These are phyloP conservation scores for Nipponacmea schrenckii DNA, from an alignment of 2,888 invertebrate species.

Conservation along the genomic window DNA sequence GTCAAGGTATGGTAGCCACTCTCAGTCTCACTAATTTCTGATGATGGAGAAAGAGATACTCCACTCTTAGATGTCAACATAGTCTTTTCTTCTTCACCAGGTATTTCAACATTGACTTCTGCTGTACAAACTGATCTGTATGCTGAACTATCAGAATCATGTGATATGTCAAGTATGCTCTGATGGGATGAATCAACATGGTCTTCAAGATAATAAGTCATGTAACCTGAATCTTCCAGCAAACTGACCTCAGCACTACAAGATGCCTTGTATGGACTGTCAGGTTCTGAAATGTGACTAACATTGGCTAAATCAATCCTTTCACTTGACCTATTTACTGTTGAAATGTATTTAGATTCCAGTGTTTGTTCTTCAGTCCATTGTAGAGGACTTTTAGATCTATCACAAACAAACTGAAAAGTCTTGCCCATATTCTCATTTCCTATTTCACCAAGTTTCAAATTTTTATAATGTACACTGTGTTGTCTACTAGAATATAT, in stretches of 20 bases:
- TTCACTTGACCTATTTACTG: neutral
- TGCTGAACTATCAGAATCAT: neutral
- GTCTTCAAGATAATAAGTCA: neutral
- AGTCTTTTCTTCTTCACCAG: neutral
- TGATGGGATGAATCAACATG: neutral
- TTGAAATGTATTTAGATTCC: neutral
- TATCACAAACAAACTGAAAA: neutral
- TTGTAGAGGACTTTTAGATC: neutral
- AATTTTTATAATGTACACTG: neutral
- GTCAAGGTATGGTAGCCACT: slow-evolving; percentile 2
- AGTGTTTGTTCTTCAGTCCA: neutral
- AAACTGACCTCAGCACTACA: neutral
- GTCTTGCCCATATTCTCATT: neutral
- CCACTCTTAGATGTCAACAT: neutral
- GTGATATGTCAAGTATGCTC: neutral
- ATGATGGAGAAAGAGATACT: neutral
- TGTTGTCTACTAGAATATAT: neutral
- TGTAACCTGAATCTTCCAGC: neutral
- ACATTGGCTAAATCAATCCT: neutral
- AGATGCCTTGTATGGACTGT: neutral
- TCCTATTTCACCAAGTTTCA: neutral
- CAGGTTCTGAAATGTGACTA: neutral
- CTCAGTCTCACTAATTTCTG: neutral
- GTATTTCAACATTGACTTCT: slow-evolving; percentile 6
- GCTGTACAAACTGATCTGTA: neutral